A percentile compares a stretch with the other conserved stretches of the same genome.
Evolutionary conservation across 1,140 invertebrate species (phyloP).

Genomic region (Latrodectus geometricus): DNA sequence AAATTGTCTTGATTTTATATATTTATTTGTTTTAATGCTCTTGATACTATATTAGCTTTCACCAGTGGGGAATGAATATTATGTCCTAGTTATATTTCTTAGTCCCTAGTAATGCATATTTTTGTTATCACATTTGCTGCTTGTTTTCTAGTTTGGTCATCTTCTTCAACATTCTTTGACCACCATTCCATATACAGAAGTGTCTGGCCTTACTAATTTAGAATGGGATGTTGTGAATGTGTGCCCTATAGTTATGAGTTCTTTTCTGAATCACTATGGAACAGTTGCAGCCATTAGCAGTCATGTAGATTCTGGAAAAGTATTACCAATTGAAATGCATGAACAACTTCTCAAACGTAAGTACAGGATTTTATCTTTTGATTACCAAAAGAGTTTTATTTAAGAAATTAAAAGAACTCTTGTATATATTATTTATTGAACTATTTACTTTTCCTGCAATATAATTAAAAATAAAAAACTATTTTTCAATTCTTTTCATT

Average conservation of each 20-base stretch:
- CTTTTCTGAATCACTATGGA: conserved; percentile 82
- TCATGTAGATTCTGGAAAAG: conserved; percentile 79
- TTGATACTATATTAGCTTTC: background rate
- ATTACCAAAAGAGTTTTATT: too few relatives aligned
- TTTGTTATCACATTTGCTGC: background rate
- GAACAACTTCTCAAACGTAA: conserved; percentile 74
- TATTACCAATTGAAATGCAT: conserved; percentile 77
- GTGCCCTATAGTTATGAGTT: conserved; percentile 82
- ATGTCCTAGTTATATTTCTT: conserved; percentile 12
- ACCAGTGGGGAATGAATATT: background rate
- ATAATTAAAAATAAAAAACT: too few relatives aligned
- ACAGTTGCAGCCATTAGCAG: conserved; percentile 77
- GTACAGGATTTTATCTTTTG: conserved; percentile 18
- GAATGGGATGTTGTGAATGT: conserved; percentile 92
- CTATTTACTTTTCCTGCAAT: too few relatives aligned
- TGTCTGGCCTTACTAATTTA: conserved; percentile 85
- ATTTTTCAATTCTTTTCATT: too few relatives aligned
- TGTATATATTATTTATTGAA: too few relatives aligned
- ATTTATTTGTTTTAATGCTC: background rate
- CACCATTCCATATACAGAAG: conserved; percentile 82
- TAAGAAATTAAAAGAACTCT: too few relatives aligned
- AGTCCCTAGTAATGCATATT: background rate
- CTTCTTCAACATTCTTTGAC: conserved; percentile 85
- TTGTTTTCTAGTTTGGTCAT: conserved; percentile 79
- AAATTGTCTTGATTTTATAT: background rate